A percentile compares a stretch with the other conserved stretches of the same genome.
Conservation (phyloP, 2,888 invertebrate genomes). For the Leucophenga maculata region DNA sequence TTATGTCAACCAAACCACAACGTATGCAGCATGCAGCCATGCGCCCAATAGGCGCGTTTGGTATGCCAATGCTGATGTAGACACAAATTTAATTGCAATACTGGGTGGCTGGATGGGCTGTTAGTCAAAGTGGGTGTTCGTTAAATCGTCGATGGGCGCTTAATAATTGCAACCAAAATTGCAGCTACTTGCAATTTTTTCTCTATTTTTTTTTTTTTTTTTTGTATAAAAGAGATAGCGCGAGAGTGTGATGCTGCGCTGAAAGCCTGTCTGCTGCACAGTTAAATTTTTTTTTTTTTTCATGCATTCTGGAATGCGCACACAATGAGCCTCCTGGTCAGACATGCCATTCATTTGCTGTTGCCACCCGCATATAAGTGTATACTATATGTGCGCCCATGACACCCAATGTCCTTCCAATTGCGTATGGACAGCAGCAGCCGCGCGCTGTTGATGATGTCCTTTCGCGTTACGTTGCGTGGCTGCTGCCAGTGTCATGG, state of each 20-base stretch:
- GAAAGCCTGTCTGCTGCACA: background rate
- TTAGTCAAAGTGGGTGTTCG: background rate
- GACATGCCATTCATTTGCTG: no score
- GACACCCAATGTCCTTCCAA: no score
- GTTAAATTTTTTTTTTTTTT: background rate
- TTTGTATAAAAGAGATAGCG: background rate
- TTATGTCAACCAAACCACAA: background rate
- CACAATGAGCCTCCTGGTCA: background rate
- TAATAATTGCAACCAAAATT: constrained; percentile 50
- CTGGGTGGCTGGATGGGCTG: background rate
- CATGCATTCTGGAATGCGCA: background rate
- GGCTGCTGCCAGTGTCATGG: background rate
- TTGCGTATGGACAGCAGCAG: no score
- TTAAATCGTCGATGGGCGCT: background rate
- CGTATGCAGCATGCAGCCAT: background rate
- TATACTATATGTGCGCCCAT: background rate
- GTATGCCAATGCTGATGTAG: background rate
- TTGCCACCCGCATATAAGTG: no score
- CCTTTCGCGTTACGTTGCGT: constrained; percentile 22
- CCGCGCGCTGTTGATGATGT: constrained; percentile 27
- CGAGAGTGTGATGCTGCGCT: background rate
- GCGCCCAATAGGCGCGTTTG: background rate
- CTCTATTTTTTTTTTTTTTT: background rate
- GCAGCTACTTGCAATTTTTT: constrained; percentile 52
- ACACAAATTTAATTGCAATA: background rate